These are phyloP conservation scores for Cylindroiulus punctatus DNA, from an alignment of 2,888 invertebrate genomes.

Conservation along the genomic window DNA sequence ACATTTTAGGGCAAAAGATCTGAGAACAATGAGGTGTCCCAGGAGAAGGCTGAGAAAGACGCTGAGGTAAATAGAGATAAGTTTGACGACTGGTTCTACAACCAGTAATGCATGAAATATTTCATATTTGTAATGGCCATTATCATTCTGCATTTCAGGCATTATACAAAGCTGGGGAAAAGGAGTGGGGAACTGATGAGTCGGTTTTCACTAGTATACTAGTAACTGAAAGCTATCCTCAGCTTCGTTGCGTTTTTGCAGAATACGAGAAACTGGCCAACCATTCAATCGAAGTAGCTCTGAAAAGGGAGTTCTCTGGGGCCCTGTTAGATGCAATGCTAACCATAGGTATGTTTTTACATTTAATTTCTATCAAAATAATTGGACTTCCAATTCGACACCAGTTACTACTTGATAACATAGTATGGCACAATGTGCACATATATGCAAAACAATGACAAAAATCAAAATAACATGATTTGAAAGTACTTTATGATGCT, in stretches of 20 bases:
- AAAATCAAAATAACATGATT: too few species aligned
- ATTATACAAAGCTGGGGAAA: conserved; percentile 67
- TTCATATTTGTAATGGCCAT: not conserved
- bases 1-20: conserved; percentile 76
- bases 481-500: too few species aligned
- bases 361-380: not conserved
- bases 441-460: not conserved
- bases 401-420: not conserved
- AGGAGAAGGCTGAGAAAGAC: conserved; percentile 78
- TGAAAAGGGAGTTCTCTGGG: conserved; percentile 64
- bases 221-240: conserved; percentile 66
- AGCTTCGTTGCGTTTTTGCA: conserved; percentile 65
- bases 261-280: conserved; percentile 66
- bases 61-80: conserved; percentile 68
- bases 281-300: conserved; percentile 62
- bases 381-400: not conserved
- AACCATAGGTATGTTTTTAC: conserved; percentile 63
- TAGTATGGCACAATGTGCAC: not conserved
- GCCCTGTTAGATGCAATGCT: conserved; percentile 64
- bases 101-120: not conserved
- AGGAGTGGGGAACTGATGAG: conserved; percentile 65
- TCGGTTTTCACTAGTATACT: conserved; percentile 65
- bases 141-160: not conserved
- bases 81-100: not conserved
- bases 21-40: conserved; percentile 81